A percentile compares a stretch with the other conserved stretches of the same genome.
Conservation (phyloP, 2,888 invertebrate genomes). For the Acronicta psi region DNA sequence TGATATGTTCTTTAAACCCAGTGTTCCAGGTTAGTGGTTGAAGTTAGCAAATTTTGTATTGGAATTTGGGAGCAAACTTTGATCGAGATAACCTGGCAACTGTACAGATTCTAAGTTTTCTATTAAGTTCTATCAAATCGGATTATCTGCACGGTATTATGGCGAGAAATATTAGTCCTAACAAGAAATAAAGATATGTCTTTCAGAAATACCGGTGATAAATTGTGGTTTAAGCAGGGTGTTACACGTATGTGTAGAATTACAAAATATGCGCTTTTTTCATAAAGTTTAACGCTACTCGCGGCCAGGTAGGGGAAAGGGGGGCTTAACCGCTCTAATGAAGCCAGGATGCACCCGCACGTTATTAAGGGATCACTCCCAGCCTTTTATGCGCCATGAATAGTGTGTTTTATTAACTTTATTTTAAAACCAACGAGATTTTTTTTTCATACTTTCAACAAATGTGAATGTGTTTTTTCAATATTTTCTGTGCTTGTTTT, state of each 20-base stretch:
- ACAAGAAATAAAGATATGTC: not conserved
- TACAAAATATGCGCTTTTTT: slow-evolving; percentile 59
- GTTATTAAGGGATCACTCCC: slow-evolving; percentile 76
- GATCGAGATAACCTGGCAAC: slow-evolving; percentile 34
- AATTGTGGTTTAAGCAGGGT: slow-evolving; percentile 17
- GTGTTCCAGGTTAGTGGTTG: slow-evolving; percentile 22
- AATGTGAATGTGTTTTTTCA: slow-evolving; percentile 34
- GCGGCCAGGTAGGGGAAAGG: slow-evolving; percentile 55
- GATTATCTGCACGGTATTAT: slow-evolving; percentile 27
- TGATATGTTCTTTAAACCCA: slow-evolving; percentile 11
- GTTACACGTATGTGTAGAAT: slow-evolving; percentile 22
- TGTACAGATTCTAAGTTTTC: slow-evolving; percentile 32
- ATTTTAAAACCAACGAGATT: slow-evolving; percentile 63
- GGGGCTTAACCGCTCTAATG: slow-evolving; percentile 67
- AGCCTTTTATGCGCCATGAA: slow-evolving; percentile 68
- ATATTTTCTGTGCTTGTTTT: slow-evolving; percentile 12
- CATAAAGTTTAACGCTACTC: slow-evolving; percentile 60
- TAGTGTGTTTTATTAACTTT: slow-evolving; percentile 73
- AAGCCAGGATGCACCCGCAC: slow-evolving; percentile 72
- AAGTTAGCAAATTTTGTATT: slow-evolving; percentile 38
- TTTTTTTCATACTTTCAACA: slow-evolving; percentile 46
- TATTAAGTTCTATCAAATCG: slow-evolving; percentile 43
- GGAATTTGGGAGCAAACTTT: slow-evolving; percentile 30
- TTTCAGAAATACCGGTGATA: slow-evolving; percentile 11
- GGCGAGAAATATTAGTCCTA: not conserved